A percentile compares a stretch with the other conserved stretches of the same genome.
phyloP scores from a whole-genome alignment of 2,113 vertebrate genomes.

The Nibea albiflora region DNA sequence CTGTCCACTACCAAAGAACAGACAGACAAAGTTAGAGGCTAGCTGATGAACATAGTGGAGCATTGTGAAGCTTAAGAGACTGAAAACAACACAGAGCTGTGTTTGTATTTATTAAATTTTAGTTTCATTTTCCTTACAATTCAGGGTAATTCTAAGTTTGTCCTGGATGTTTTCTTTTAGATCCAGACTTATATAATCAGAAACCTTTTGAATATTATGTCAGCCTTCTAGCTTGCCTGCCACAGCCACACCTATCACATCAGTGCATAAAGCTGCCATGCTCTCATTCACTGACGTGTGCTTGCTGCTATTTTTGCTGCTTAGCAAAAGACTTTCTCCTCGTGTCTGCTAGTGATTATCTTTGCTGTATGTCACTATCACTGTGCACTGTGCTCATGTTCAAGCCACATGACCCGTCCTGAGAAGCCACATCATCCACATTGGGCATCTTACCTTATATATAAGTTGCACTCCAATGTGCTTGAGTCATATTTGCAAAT shows the following conservation, averaged over 20 bases:
- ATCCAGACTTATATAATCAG: neutral
- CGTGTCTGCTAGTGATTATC: neutral
- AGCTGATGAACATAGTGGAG: neutral
- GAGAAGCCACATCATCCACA: neutral
- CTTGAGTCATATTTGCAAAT: neutral
- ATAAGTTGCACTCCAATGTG: no score
- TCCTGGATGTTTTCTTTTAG: neutral
- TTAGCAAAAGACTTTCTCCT: neutral
- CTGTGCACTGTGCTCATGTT: neutral
- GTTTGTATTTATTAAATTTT: neutral
- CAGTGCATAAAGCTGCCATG: neutral
- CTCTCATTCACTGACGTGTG: neutral
- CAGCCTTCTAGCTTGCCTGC: neutral
- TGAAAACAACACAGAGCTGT: neutral
- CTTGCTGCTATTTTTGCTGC: slow-evolving; percentile 13
- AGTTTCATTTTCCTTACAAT: neutral
- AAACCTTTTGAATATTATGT: neutral
- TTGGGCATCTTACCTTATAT: neutral
- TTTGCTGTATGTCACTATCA: neutral
- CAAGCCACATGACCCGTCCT: neutral
- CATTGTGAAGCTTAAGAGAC: neutral
- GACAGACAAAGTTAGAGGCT: neutral
- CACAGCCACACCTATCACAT: neutral
- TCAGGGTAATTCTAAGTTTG: neutral
- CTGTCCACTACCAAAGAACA: neutral